Evolutionary conservation across 1,140 invertebrate genomes (phyloP).

Genomic region (Doryteuthis pealeii): DNA sequence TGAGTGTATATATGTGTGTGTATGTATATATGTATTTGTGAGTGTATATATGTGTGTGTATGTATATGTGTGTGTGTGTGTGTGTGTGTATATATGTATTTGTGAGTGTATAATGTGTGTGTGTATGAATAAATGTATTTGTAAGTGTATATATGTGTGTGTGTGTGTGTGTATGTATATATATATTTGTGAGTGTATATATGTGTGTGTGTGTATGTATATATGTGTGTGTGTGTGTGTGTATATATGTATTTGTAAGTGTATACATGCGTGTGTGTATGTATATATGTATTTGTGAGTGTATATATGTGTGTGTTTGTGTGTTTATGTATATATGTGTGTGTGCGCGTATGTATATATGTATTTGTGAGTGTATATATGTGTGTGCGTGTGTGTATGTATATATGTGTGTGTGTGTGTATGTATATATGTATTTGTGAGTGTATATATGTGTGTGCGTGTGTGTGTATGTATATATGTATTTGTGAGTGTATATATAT

Average conservation of each 20-base stretch:
- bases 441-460: too few species aligned
- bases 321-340: neutral
- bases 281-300: neutral
- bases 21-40: neutral
- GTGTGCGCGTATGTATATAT: neutral
- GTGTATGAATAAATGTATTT: neutral
- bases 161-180: neutral
- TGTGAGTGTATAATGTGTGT: neutral
- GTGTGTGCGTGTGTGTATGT: constrained; percentile 22
- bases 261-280: neutral
- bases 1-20: neutral
- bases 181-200: neutral
- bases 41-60: neutral
- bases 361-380: neutral
- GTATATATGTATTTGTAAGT: neutral
- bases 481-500: neutral
- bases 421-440: too few species aligned
- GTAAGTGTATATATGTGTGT: neutral
- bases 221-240: neutral
- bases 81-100: neutral
- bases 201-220: neutral
- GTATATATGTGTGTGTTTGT: neutral
- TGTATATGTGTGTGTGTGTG: neutral
- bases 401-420: constrained; percentile 3
- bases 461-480: neutral